Conservation (phyloP, 2,888 invertebrate genomes). For the Timema cristinae region DNA sequence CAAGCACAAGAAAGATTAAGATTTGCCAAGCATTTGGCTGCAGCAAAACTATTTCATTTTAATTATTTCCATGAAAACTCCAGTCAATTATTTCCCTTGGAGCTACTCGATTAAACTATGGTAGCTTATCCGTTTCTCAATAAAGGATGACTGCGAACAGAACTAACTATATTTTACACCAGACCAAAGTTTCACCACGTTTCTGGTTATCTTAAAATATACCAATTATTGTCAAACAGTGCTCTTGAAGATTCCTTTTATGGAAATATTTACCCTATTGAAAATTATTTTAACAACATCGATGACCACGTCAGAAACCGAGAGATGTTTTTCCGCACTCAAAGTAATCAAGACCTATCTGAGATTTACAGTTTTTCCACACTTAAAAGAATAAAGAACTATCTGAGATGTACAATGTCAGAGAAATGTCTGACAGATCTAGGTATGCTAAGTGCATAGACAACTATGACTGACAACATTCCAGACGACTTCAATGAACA, state of each 20-base stretch:
- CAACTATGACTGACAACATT: not conserved
- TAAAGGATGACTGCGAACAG: not conserved
- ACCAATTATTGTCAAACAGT: not conserved
- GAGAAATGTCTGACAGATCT: not conserved
- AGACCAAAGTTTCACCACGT: not conserved
- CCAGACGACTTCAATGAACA: not conserved
- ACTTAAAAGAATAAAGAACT: not conserved
- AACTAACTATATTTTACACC: not conserved
- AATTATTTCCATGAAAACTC: not conserved
- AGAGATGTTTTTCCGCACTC: not conserved
- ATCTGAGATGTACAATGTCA: not conserved
- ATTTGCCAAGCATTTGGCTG: not conserved
- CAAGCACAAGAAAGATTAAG: not conserved
- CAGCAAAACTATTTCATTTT: not conserved
- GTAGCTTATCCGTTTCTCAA: conserved; percentile 5
- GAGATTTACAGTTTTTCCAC: not conserved
- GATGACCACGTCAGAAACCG: not conserved
- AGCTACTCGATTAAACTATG: not conserved
- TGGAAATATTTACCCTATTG: not conserved
- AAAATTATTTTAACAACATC: conserved; percentile 4
- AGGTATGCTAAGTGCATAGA: not conserved
- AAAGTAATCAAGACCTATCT: not conserved
- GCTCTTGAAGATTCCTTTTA: not conserved
- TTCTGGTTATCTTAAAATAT: not conserved
- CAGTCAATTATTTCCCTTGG: not conserved